Evolutionary conservation across 2,888 invertebrate species (phyloP).

Genomic region (Chironomus riparius): DNA sequence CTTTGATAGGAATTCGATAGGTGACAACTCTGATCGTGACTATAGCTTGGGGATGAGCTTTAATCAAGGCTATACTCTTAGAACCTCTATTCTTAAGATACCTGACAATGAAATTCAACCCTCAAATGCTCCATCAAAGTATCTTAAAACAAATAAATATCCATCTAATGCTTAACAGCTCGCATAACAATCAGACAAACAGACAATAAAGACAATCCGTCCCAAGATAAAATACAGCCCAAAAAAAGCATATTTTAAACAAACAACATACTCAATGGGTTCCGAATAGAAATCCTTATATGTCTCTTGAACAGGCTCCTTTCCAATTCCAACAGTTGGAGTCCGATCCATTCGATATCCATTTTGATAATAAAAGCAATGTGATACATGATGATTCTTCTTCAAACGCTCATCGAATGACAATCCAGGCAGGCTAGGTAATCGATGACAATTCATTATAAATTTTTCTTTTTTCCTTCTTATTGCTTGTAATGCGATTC

Average conservation of each 20-base stretch:
- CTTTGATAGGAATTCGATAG: no score
- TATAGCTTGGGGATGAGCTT: no score
- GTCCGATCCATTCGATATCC: constrained; percentile 55
- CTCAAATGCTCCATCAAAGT: no score
- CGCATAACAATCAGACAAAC: no score
- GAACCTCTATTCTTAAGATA: no score
- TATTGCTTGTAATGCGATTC: not conserved
- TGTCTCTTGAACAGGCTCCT: constrained; percentile 50
- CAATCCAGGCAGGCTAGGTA: constrained; percentile 63
- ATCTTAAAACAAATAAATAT: no score
- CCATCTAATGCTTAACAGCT: not conserved
- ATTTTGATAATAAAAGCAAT: constrained; percentile 56
- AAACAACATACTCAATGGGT: constrained; percentile 28
- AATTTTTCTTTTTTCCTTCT: not conserved
- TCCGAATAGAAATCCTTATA: constrained; percentile 40
- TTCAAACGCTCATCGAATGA: constrained; percentile 56
- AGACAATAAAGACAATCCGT: no score
- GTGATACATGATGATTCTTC: constrained; percentile 50
- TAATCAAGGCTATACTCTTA: no score
- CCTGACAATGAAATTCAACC: no score
- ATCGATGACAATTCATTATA: constrained; percentile 39
- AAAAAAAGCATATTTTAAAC: no score
- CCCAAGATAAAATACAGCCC: no score
- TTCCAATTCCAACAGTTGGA: constrained; percentile 50
- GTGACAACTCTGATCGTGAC: no score